Evolutionary conservation across 2,113 vertebrate genomes (phyloP), one percentile per base, ranked within the genome.

Genomic region (Zosterops hypoxanthus): DNA sequence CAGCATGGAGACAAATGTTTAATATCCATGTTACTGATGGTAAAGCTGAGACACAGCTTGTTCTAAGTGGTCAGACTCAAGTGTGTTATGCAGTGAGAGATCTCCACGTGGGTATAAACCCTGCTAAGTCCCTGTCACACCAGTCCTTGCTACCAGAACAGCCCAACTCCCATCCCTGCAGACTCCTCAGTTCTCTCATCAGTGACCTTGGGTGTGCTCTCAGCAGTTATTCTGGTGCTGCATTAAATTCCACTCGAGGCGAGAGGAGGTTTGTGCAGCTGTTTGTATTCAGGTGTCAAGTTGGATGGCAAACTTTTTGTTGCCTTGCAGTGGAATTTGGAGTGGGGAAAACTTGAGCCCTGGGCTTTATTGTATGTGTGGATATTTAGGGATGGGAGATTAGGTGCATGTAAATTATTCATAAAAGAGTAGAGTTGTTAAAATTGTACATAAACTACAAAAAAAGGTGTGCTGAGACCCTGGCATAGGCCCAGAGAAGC

Each of bases 121-220:
- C 34, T 1, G 0, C 19, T 5, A 5, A 50, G n/a, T 88, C 41
- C 44, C 24, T 72, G 18, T 59, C 3, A 1, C 23, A 4, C 18
- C 4, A 6, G 16, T 2, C 20, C 1, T 0, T 23, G 24, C 19
- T 39, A 1, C 26, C 15, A 4, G 9, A 64, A 13, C 1, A 2
- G 26, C n/a, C 1, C 2, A 84, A 24, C 3, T 46, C 52, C n/a
- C 13, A 39, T 20, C 5, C 26, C 47, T 47, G 28, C 29, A 41
- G 29, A 6, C 21, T 3, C 53, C 78, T 79, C 41, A 31, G 14
- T 17, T 64, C 56, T 11, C 63, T 65, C 75, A 34, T 5, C 14
- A 2, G 2, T 41, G 72, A 88, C 63, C 75, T 50, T 18, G 68
- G 49, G 29, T 11, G 49, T 9, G 61, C n/a, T 66, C 23, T 81